These are phyloP conservation scores for Anoplopoma fimbria DNA, from an alignment of 2,113 vertebrate genomes.

Conservation along the genomic window DNA sequence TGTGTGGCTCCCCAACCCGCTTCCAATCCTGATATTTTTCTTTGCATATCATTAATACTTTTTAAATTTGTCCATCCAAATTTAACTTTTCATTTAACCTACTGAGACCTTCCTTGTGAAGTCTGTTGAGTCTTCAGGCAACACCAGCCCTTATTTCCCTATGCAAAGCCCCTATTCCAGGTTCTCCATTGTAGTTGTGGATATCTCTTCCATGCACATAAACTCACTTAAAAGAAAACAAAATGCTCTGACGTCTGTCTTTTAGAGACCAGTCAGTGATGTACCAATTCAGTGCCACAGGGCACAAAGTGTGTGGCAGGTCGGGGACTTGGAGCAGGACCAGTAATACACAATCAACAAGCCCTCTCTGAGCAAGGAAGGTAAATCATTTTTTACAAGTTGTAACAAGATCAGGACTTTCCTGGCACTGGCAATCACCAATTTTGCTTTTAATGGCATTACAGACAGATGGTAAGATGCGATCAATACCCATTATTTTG, in stretches of 20 bases:
- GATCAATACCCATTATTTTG: constrained; percentile 27
- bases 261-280: constrained; percentile 34
- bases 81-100: constrained; percentile 43
- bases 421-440: neutral
- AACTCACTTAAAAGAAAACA: constrained; percentile 22
- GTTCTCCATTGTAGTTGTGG: constrained; percentile 16
- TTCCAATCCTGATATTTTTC: constrained; percentile 75
- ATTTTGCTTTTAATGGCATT: neutral
- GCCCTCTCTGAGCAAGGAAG: constrained; percentile 4
- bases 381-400: neutral
- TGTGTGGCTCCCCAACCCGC: constrained; percentile 46
- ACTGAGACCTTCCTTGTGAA: neutral
- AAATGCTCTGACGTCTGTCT: constrained; percentile 6
- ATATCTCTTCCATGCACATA: constrained; percentile 35
- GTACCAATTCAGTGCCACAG: constrained; percentile 29
- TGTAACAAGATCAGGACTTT: constrained; percentile 8
- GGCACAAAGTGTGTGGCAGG: constrained; percentile 35
- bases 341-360: constrained; percentile 37
- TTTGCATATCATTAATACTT: constrained; percentile 78
- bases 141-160: constrained; percentile 40
- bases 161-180: constrained; percentile 27
- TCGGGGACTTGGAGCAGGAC: constrained; percentile 21
- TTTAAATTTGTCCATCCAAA: constrained; percentile 45
- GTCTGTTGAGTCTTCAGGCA: constrained; percentile 15
- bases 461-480: constrained; percentile 2